These are phyloP conservation scores for Nomada flava DNA, from an alignment of 2,888 invertebrate species.

Conservation along the genomic window DNA sequence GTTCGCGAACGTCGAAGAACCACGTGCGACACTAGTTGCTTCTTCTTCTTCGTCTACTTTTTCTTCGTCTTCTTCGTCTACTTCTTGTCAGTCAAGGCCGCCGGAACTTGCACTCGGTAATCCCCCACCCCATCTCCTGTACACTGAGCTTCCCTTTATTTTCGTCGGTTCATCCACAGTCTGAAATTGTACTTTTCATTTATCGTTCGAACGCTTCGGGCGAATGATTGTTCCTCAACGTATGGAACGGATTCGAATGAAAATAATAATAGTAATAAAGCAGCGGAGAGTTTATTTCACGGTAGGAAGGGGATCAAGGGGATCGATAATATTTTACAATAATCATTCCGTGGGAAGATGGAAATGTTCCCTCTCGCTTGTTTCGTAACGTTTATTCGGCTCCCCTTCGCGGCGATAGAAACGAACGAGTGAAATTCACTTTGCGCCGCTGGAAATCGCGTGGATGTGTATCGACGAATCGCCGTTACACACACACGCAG, in stretches of 20 bases:
- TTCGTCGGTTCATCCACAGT: background rate
- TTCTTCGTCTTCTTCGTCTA: too few relatives aligned
- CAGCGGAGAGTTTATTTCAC: too few relatives aligned
- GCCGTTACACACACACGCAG: background rate
- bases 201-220: too few relatives aligned
- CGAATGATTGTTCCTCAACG: too few relatives aligned
- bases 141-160: slow-evolving; percentile 36
- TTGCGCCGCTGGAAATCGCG: background rate
- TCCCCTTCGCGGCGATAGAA: background rate
- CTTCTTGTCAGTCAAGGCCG: slow-evolving; percentile 46
- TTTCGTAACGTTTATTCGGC: background rate
- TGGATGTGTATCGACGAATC: background rate
- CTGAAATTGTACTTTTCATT: background rate
- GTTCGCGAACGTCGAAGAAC: background rate
- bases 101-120: slow-evolving; percentile 36
- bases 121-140: slow-evolving; percentile 25
- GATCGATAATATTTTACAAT: too few relatives aligned
- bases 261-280: too few relatives aligned
- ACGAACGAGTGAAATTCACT: background rate
- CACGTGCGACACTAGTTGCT: slow-evolving; percentile 59
- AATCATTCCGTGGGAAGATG: too few relatives aligned
- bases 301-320: too few relatives aligned
- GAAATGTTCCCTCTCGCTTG: too few relatives aligned
- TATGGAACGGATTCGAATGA: too few relatives aligned
- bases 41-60: background rate